Evolutionary conservation across 2,797 vertebrate genomes (phyloP), one percentile per base, ranked within the genome.

Genomic region (Merluccius polli): DNA sequence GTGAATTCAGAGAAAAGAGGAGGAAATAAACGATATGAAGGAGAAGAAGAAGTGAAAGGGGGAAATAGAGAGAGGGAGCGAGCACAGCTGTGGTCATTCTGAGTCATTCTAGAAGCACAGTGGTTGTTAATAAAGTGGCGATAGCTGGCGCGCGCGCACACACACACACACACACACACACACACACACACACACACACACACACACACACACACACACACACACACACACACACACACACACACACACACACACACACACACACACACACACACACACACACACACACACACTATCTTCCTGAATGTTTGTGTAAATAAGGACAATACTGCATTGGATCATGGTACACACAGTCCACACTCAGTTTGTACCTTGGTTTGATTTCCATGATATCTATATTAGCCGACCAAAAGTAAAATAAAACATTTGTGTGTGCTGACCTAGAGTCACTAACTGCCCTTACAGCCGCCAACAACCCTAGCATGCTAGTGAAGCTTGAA

Each of bases 191-290:
- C 52, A 59, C 18, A n/a, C 52, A 59, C n/a, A 59, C n/a, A 59
- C n/a, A 59, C 52, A 59, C 18, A 2, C 52, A 59, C 52, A 52
- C 44, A 52, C 12, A 15, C 44, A 15, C 44, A 52, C 44, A 52
- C 44, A 52, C 44, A 52, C 44, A 15, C 44, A 15, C 44, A 15
- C 44, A 15, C 44, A 52, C 44, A 52, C 44, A 52, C 44, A 52
- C 8, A 59, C 52, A 59, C 52, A 59, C 52, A 5, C 52, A 59
- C 16, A 21, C 44, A 52, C 44, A 52, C 63, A 67, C 63, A 67
- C 63, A 67, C 63, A 67, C 63, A 67, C 63, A 67, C 63, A 52
- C 44, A 41, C 38, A 41, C 38, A 41, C 38, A 41, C 38, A 41
- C 38, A 41, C 38, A 41, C 38, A 41, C 38, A 41, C 38, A 41